Evolutionary conservation across 2,113 vertebrate genomes (phyloP).

Genomic region (Corydoras maculifer): DNA sequence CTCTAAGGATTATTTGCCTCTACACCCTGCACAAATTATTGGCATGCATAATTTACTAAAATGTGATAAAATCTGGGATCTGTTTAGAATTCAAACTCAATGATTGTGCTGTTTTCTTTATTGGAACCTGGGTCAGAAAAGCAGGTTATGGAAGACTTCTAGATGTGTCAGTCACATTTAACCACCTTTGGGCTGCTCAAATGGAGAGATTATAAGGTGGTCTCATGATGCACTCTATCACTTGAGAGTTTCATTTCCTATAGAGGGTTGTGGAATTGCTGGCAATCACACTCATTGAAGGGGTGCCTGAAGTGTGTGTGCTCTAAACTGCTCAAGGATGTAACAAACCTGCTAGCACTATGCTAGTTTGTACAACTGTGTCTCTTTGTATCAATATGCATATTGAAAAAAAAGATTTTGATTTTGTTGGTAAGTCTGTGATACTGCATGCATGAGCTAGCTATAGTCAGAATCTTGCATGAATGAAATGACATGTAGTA

Average conservation of each 20-base stretch:
- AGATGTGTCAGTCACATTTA: neutral
- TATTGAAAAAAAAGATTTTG: too few relatives aligned
- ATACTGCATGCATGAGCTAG: too few relatives aligned
- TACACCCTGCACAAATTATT: constrained; percentile 2
- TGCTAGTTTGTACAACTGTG: neutral
- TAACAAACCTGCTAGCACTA: constrained; percentile 43
- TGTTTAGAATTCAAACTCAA: neutral
- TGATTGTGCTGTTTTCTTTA: constrained; percentile 4
- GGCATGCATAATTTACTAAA: neutral
- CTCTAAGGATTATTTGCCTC: neutral
- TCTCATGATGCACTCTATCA: constrained; percentile 8
- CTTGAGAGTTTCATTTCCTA: neutral
- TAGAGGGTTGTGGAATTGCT: constrained; percentile 11
- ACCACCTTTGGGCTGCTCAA: neutral
- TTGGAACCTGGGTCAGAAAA: neutral
- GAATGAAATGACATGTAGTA: too few relatives aligned
- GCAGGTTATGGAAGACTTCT: too few relatives aligned
- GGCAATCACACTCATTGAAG: constrained; percentile 10
- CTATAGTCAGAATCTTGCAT: too few relatives aligned
- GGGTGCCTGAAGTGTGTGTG: constrained; percentile 18
- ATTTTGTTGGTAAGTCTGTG: too few relatives aligned
- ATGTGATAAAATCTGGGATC: neutral
- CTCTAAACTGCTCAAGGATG: constrained; percentile 26
- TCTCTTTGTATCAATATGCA: neutral
- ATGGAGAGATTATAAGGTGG: constrained; percentile 19